Evolutionary conservation across 2,113 vertebrate genomes (phyloP).

Genomic region (Phalacrocorax carbo): DNA sequence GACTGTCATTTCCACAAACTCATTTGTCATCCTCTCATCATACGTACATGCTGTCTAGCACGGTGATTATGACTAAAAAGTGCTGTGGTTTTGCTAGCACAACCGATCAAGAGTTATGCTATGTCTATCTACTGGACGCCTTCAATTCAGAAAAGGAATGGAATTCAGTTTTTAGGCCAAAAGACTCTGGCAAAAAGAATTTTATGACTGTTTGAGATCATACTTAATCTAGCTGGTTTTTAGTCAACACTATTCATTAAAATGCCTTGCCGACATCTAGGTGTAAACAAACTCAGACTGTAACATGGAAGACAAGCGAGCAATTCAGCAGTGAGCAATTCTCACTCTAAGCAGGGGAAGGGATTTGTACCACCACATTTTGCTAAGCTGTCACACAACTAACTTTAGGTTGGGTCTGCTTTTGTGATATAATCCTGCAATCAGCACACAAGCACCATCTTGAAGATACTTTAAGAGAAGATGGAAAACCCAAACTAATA

Average conservation of each 20-base stretch:
- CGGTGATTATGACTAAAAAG: fast-evolving
- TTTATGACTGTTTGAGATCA: neutral
- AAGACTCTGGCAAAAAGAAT: neutral
- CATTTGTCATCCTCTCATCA: neutral
- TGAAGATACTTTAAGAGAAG: slow-evolving; percentile 30
- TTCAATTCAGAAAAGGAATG: neutral
- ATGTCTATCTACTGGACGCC: neutral
- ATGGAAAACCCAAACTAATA: slow-evolving; percentile 47
- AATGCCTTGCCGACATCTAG: neutral
- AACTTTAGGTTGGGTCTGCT: neutral
- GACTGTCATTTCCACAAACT: neutral
- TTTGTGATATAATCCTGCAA: slow-evolving; percentile 51
- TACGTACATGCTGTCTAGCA: fast-evolving
- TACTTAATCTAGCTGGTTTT: neutral
- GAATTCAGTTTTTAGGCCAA: neutral
- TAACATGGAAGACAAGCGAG: neutral
- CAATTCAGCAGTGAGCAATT: neutral
- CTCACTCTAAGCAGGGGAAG: neutral
- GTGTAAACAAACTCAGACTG: neutral
- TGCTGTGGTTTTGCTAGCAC: neutral
- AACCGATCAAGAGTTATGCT: neutral
- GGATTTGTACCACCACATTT: neutral
- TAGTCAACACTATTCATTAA: neutral
- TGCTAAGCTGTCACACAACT: neutral
- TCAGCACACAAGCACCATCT: slow-evolving; percentile 32